phyloP scores from a whole-genome alignment of 2,113 vertebrate genomes.

The Ceyx melanurus region DNA sequence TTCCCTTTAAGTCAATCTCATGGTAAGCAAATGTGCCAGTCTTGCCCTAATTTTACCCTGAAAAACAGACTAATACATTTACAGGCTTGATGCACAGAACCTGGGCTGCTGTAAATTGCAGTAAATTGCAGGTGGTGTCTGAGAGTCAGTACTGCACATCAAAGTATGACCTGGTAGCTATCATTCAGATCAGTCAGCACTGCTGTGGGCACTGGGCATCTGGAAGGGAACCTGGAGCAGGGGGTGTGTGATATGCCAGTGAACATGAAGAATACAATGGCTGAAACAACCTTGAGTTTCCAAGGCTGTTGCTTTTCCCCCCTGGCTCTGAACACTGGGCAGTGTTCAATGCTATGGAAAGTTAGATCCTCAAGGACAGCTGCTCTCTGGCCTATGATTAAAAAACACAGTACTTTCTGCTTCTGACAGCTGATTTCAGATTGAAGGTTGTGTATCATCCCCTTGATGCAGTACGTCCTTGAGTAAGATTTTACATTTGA shows the following conservation, averaged over 20 bases:
- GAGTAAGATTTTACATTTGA: not conserved
- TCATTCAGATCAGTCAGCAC: not conserved
- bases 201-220: not conserved
- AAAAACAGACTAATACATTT: not conserved
- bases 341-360: not conserved
- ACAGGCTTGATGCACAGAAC: not conserved
- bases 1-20: not conserved
- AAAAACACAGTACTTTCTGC: not conserved
- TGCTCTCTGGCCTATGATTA: not conserved
- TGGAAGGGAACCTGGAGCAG: not conserved
- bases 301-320: not conserved
- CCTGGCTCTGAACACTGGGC: not conserved
- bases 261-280: not conserved
- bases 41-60: not conserved
- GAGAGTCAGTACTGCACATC: not conserved
- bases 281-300: not conserved
- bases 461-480: not conserved
- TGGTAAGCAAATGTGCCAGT: not conserved
- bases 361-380: not conserved
- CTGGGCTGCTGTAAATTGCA: not conserved
- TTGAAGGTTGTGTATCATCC: not conserved
- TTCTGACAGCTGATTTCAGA: slow-evolving; percentile 23
- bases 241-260: not conserved
- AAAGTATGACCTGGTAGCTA: not conserved
- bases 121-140: not conserved